Base-by-base conservation (phyloP, 1,140 invertebrate species). In the Pseudobourletiella spinata region DNA sequence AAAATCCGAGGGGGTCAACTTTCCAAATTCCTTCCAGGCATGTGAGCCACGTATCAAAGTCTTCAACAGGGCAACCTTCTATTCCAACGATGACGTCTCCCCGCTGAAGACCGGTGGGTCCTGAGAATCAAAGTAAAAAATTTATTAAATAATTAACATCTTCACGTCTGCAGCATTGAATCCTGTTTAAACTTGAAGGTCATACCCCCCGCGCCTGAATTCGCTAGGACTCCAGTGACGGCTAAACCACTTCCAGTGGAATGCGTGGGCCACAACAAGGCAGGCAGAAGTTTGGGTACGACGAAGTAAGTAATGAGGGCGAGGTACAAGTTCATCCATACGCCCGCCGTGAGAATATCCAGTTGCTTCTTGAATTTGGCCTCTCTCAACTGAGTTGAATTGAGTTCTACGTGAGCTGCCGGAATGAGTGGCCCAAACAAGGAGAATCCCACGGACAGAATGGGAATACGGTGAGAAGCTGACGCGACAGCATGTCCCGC, bases 291-390 rank as follows among this genome's bases (percentile, higher is more conserved):
- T 54, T 57, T 63, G 16, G 68, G 68, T 26, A 67, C 48, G 15
- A 70, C 55, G 29, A 70, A 65, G 30, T 65, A 70, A 4, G 63
- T 57, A n/a, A 70, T 65, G 3, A 65, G 35, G 22, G 63, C 63
- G n/a, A 69, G 42, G 42, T 66, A 66, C 22, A 67, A 48, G 51
- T 70, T 70, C 68, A 67, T 67, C 65, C 65, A 70, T 15, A 70
- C 65, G n/a, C 63, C 66, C 4, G 66, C 66, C 25, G 59, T 61
- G 25, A 69, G 42, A 59, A 69, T 69, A 25, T 69, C 68, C 15
- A 69, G 39, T 46, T 69, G 68, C 32, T 66, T 69, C 35, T 61
- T 56, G 24, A 69, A 56, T 4, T 54, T 50, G 3, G 68, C 56
- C 42, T 70, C 68, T 51, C 46, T 55, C 16, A 70, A 43, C 28